A percentile compares a stretch with the other conserved stretches of the same genome.
phyloP scores from a whole-genome alignment of 2,113 vertebrate genomes.

The Catharus minimus region DNA sequence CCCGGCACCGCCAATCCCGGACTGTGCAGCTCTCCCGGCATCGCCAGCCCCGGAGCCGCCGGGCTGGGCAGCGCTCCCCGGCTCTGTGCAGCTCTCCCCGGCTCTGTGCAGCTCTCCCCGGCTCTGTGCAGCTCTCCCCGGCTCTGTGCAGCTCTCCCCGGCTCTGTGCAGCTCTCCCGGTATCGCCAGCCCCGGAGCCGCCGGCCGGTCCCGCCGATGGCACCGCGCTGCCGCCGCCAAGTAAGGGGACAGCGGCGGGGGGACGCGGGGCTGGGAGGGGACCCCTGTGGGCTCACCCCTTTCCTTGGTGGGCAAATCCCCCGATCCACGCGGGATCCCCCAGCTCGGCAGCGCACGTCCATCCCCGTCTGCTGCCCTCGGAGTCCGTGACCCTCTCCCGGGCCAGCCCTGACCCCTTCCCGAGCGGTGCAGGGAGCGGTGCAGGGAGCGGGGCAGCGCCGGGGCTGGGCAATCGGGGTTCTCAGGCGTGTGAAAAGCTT shows the following conservation, averaged over 20 bases:
- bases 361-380: neutral
- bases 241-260: neutral
- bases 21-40: no score
- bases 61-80: no score
- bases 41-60: no score
- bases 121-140: no score
- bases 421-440: neutral
- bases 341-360: neutral
- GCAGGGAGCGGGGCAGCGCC: fast-evolving
- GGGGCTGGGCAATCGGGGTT: fast-evolving
- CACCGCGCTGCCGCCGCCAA: neutral
- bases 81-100: no score
- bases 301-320: neutral
- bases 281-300: neutral
- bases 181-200: neutral
- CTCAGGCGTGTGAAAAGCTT: neutral
- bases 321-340: neutral
- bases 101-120: no score
- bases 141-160: no score
- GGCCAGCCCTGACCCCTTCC: neutral
- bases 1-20: no score
- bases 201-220: neutral
- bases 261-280: neutral
- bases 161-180: neutral
- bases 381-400: neutral